These are phyloP conservation scores for Parus major DNA, from an alignment of 2,113 vertebrate genomes.

Conservation along the genomic window DNA sequence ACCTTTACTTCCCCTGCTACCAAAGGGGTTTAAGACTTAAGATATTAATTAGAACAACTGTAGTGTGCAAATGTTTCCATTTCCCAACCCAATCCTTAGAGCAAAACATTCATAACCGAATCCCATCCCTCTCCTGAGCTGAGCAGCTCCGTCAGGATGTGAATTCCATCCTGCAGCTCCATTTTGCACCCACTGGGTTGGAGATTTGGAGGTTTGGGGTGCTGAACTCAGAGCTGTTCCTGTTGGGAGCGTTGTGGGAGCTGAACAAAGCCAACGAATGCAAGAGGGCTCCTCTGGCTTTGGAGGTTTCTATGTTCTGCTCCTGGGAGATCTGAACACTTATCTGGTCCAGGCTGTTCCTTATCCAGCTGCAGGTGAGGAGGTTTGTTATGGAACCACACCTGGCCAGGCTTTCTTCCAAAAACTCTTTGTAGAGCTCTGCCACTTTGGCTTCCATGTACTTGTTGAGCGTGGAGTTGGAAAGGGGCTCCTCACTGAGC, in stretches of 20 bases:
- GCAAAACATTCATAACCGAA: rapidly evolving
- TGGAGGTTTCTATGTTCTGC: slow-evolving; percentile 55
- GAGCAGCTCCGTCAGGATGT: not conserved
- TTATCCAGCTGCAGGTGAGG: slow-evolving; percentile 75
- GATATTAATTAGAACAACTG: not conserved
- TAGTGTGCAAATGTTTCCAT: not conserved
- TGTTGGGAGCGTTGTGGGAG: slow-evolving; percentile 43
- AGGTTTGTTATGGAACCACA: slow-evolving; percentile 79
- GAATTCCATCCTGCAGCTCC: not conserved
- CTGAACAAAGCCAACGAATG: slow-evolving; percentile 56
- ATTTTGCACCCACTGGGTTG: not conserved
- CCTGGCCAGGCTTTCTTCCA: slow-evolving; percentile 84
- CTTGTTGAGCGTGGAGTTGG: slow-evolving; percentile 85
- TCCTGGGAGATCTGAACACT: slow-evolving; percentile 73
- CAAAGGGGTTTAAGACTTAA: not conserved
- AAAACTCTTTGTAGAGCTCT: slow-evolving; percentile 88
- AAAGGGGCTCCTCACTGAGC: slow-evolving; percentile 78
- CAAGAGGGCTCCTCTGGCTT: slow-evolving; percentile 61
- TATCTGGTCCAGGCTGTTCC: slow-evolving; percentile 72
- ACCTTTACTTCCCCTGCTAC: not conserved
- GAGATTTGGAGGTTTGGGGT: slow-evolving; percentile 87
- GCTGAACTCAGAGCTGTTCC: slow-evolving; percentile 80
- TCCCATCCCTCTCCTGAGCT: not conserved
- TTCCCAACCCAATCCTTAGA: not conserved
- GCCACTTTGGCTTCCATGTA: slow-evolving; percentile 85